Percentiles rank a stretch among this genome's conserved stretches.
These are phyloP conservation scores for Platalea minor DNA, from an alignment of 2,797 vertebrate genomes.

Conservation along the genomic window DNA sequence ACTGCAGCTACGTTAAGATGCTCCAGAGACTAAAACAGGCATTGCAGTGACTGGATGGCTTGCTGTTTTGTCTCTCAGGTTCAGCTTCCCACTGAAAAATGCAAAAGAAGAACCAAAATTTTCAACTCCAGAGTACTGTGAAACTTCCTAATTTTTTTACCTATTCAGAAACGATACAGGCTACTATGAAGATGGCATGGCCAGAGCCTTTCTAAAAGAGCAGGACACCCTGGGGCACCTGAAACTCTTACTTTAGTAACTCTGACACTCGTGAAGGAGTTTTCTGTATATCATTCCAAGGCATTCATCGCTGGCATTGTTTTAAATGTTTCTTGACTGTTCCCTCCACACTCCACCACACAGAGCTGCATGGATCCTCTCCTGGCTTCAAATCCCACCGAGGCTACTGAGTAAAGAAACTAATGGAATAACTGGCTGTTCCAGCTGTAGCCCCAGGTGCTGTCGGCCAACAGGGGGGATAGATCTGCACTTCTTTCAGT, in stretches of 20 bases:
- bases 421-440: not conserved
- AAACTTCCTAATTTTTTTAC: not conserved
- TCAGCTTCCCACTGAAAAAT: not conserved
- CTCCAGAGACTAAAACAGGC: not conserved
- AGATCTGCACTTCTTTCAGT: not conserved
- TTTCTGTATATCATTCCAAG: fast-evolving
- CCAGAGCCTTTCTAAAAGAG: not conserved
- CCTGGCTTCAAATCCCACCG: not conserved
- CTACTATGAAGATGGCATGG: not conserved
- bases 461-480: too few species aligned
- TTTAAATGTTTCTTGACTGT: not conserved
- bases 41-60: not conserved
- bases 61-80: not conserved
- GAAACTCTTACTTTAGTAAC: not conserved
- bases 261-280: not conserved
- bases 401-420: not conserved
- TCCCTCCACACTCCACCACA: not conserved
- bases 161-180: not conserved
- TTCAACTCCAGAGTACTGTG: not conserved
- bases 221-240: not conserved
- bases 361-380: not conserved
- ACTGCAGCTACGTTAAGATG: not conserved
- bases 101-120: not conserved
- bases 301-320: not conserved
- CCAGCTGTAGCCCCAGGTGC: not conserved